Percentiles rank a stretch among this genome's conserved stretches.
phyloP scores from a whole-genome alignment of 2,888 invertebrate species.

The Yponomeuta sedellus region DNA sequence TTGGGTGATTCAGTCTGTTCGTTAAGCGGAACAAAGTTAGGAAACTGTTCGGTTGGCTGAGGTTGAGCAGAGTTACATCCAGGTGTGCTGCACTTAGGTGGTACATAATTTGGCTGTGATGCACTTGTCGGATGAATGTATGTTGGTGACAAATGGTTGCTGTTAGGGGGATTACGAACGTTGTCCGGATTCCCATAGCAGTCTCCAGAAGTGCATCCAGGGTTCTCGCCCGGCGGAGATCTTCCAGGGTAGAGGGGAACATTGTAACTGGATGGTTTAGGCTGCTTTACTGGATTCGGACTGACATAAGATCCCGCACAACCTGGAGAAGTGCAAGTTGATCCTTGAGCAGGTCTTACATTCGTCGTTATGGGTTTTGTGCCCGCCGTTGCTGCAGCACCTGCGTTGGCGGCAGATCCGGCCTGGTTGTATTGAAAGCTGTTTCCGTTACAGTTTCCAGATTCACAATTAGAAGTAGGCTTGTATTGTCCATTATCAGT shows the following conservation, averaged over 20 bases:
- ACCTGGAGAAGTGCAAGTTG: slow-evolving; percentile 30
- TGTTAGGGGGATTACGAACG: background rate
- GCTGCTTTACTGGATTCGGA: slow-evolving; percentile 22
- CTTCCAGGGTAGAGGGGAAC: slow-evolving; percentile 27
- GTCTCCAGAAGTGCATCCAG: slow-evolving; percentile 23
- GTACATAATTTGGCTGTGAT: background rate
- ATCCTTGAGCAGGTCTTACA: slow-evolving; percentile 24
- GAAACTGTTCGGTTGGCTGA: background rate
- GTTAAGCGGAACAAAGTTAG: background rate
- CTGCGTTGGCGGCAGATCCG: slow-evolving; percentile 17
- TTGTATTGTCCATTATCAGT: background rate
- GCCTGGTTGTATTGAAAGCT: background rate
- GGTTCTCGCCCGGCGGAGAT: slow-evolving; percentile 18
- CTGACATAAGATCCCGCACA: slow-evolving; percentile 22
- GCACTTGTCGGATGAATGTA: background rate
- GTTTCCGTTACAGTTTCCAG: slow-evolving; percentile 9
- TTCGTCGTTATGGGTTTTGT: slow-evolving; percentile 49
- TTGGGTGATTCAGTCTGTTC: background rate
- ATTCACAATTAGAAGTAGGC: slow-evolving; percentile 5
- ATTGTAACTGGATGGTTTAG: slow-evolving; percentile 33
- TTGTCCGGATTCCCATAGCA: slow-evolving; percentile 19
- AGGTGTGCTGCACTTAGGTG: slow-evolving; percentile 7
- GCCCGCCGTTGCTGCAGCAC: slow-evolving; percentile 24
- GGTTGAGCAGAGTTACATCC: slow-evolving; percentile 8
- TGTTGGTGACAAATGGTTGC: background rate